These are phyloP conservation scores for Limanda limanda DNA, from an alignment of 2,113 vertebrate genomes.

Conservation along the genomic window DNA sequence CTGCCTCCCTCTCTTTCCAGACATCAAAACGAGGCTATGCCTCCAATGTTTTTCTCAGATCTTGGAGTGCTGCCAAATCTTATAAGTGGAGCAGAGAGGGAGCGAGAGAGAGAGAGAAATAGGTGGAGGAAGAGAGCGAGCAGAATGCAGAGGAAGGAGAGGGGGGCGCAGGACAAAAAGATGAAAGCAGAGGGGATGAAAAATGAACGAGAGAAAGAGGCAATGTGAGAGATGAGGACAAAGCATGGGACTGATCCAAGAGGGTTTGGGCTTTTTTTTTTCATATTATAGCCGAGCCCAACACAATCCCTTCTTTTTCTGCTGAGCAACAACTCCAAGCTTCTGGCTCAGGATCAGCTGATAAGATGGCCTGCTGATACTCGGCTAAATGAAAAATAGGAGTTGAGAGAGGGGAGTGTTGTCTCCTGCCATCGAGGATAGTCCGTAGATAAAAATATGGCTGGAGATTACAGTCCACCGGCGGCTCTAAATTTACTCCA, in stretches of 20 bases:
- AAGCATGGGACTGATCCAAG: slow-evolving; percentile 70
- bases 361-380: slow-evolving; percentile 72
- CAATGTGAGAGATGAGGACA: slow-evolving; percentile 71
- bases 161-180: slow-evolving; percentile 73
- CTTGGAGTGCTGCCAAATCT: slow-evolving; percentile 88
- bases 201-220: slow-evolving; percentile 74
- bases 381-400: slow-evolving; percentile 68
- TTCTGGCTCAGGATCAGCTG: slow-evolving; percentile 78
- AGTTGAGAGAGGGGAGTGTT: slow-evolving; percentile 48
- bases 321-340: slow-evolving; percentile 75
- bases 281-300: slow-evolving; percentile 66
- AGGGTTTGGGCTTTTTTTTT: slow-evolving; percentile 58
- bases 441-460: slow-evolving; percentile 17
- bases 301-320: slow-evolving; percentile 69
- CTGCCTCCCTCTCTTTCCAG: slow-evolving; percentile 74
- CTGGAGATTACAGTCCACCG: slow-evolving; percentile 12
- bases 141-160: slow-evolving; percentile 68
- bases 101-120: slow-evolving; percentile 38
- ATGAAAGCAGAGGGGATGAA: slow-evolving; percentile 70
- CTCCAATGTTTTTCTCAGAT: slow-evolving; percentile 83
- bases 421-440: slow-evolving; percentile 44
- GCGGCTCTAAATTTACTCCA: slow-evolving; percentile 15
- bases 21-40: slow-evolving; percentile 87
- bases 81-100: slow-evolving; percentile 80
- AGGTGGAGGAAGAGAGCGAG: slow-evolving; percentile 57